These are phyloP conservation scores for Heterochromis multidens DNA, from an alignment of 2,113 vertebrate species.

Conservation along the genomic window DNA sequence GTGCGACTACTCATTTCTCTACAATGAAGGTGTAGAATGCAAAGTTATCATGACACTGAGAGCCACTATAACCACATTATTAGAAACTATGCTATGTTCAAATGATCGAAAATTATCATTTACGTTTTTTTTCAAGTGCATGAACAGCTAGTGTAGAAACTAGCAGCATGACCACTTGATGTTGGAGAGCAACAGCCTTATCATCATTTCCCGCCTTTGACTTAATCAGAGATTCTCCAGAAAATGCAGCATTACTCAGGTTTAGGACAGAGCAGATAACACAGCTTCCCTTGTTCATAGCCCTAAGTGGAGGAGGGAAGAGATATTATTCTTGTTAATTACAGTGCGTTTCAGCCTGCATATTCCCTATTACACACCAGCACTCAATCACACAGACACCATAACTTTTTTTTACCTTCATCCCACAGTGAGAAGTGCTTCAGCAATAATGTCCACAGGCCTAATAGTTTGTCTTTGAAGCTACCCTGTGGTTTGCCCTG, in stretches of 20 bases:
- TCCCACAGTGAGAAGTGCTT: neutral
- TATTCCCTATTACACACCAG: constrained; percentile 30
- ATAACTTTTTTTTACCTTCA: neutral
- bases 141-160: neutral
- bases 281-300: constrained; percentile 23
- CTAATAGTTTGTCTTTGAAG: constrained; percentile 14
- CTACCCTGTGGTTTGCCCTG: neutral
- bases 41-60: neutral
- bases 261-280: constrained; percentile 45
- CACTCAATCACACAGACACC: constrained; percentile 22
- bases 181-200: constrained; percentile 25
- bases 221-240: constrained; percentile 45
- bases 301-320: constrained; percentile 27
- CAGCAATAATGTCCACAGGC: neutral
- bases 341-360: constrained; percentile 45
- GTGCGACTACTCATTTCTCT: neutral
- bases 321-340: constrained; percentile 71
- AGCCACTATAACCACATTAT: neutral
- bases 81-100: neutral
- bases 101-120: neutral
- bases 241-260: constrained; percentile 54
- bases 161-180: neutral
- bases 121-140: neutral
- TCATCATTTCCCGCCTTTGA: constrained; percentile 41
- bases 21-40: neutral